phyloP scores from a whole-genome alignment of 2,888 invertebrate species.

The Apotomis capreana region DNA sequence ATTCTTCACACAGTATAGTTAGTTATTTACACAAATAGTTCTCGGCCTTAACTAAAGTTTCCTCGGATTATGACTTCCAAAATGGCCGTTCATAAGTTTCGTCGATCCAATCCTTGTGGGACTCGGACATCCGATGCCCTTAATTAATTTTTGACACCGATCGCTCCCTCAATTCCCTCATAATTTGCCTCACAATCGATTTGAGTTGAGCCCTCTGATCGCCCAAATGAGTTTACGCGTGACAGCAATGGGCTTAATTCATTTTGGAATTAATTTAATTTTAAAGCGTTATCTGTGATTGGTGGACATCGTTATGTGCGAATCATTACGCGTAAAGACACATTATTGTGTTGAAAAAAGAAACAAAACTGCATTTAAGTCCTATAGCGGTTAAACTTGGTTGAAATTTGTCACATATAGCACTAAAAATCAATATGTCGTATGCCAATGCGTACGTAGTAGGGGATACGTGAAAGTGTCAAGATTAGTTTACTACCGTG shows the following conservation, averaged over 20 bases:
- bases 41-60: no score
- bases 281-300: constrained; percentile 6
- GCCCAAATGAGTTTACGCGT: constrained; percentile 30
- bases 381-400: no score
- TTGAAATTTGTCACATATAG: no score
- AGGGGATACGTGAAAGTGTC: no score
- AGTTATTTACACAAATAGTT: no score
- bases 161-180: constrained; percentile 35
- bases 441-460: no score
- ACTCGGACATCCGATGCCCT: constrained; percentile 31
- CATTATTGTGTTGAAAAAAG: no score
- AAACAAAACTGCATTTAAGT: no score
- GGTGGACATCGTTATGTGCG: background rate
- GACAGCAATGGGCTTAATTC: constrained; percentile 27
- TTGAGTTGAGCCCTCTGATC: constrained; percentile 33
- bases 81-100: constrained; percentile 5
- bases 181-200: constrained; percentile 49
- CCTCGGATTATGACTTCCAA: background rate
- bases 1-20: no score
- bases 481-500: no score
- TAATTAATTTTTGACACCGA: constrained; percentile 51
- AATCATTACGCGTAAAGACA: no score
- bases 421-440: no score
- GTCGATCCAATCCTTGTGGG: constrained; percentile 20
- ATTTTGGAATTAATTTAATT: constrained; percentile 20